phyloP scores from a whole-genome alignment of 35 echinoderm and acorn worm species.

The Acanthaster planci region DNA sequence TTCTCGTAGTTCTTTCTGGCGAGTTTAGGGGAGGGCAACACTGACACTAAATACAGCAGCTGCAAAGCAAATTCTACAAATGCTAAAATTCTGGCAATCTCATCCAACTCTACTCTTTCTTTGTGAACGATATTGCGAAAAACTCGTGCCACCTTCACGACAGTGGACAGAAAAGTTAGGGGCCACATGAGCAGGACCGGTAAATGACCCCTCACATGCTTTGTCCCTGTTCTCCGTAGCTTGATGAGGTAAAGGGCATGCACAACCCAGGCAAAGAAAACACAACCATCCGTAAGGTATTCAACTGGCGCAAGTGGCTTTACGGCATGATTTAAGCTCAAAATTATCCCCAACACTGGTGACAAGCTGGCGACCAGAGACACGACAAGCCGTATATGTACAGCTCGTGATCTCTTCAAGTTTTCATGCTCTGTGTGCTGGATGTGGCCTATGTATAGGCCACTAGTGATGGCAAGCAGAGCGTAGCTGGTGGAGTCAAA shows the following conservation, averaged over 20 bases:
- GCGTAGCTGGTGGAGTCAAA: constrained; percentile 55
- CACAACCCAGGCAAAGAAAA: constrained; percentile 55
- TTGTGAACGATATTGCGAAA: constrained; percentile 44
- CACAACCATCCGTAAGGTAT: constrained; percentile 45
- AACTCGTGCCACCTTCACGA: constrained; percentile 56
- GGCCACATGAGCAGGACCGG: constrained; percentile 62
- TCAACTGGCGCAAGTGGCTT: constrained; percentile 41
- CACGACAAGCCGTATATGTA: constrained; percentile 50
- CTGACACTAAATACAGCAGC: constrained; percentile 58
- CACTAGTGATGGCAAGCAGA: constrained; percentile 66
- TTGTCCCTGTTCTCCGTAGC: constrained; percentile 23
- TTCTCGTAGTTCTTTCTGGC: constrained; percentile 45
- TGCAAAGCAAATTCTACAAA: constrained; percentile 52
- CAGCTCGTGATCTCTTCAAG: constrained; percentile 67
- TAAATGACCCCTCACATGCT: constrained; percentile 42
- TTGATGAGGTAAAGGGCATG: constrained; percentile 54
- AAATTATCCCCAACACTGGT: constrained; percentile 37
- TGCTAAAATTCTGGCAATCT: constrained; percentile 3
- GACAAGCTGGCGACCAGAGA: constrained; percentile 47
- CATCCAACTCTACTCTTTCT: constrained; percentile 36
- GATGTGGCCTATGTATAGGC: constrained; percentile 55
- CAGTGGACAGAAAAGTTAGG: constrained; percentile 42
- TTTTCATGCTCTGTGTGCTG: constrained; percentile 58
- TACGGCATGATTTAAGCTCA: constrained; percentile 1
- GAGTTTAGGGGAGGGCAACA: constrained; percentile 63